Base-by-base conservation (phyloP, 2,113 vertebrate species). In the Trematocara variabile region DNA sequence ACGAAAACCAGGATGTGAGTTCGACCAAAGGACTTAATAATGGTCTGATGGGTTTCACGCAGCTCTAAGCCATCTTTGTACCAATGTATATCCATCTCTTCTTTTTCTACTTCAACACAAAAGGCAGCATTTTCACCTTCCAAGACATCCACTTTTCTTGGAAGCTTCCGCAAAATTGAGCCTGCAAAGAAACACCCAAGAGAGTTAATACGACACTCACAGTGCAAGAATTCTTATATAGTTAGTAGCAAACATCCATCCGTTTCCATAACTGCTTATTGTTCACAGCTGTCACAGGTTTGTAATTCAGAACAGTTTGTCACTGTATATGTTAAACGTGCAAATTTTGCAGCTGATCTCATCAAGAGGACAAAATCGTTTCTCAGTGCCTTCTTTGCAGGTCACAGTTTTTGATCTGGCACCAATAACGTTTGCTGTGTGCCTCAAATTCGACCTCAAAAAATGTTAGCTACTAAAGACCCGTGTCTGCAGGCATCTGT, bases 81-180 rank as follows among this genome's bases (percentile, higher is more conserved):
- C 99, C 99, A 99, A 86, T 93, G 96, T 28, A 97, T 97, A 33
- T 97, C 96, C 90, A 98, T 97, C 68, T 96, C 95, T 1, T 95
- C 96, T 60, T 98, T 98, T 46, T 93, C 96, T 0, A 98, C 98
- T 92, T 99, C 98, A 89, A 97, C 98, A 6, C 98, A 98, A 91
- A 99, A 98, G 46, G 98, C 99, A 0, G 98, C 98, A 0, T 99
- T 99, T 95, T 99, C 99, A 1, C 98, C 98, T 82, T 99, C 98
- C 60, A 98, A 95, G 41, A 99, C 98, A 1, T 99, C 98, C 41
- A 99, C 95, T 83, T 99, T 99, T 89, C 99, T 96, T 0, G 99
- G 99, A 82, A 99, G 95, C 79, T 98, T 97, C 75, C 96, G 94
- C 82, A 96, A 85, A 80, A 97, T 97, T 82, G 96, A 96, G 53